Conservation (phyloP, 2,797 vertebrate species). For the Thripadectes ignobilis region DNA sequence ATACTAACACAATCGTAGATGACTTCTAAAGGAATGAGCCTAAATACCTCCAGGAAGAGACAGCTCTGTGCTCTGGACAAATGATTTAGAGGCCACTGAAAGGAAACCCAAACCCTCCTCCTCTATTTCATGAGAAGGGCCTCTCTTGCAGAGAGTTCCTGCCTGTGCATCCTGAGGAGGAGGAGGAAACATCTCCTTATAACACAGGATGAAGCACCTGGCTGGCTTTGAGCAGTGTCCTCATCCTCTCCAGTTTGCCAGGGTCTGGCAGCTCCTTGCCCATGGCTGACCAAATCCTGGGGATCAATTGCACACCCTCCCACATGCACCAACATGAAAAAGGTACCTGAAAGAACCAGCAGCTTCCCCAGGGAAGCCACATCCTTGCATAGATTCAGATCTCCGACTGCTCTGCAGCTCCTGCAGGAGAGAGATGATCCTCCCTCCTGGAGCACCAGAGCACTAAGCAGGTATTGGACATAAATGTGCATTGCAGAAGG, state of each 20-base stretch:
- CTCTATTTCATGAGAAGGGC: background rate
- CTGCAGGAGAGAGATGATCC: background rate
- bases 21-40: conserved; percentile 36
- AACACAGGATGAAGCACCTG: background rate
- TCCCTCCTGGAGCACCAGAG: background rate
- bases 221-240: background rate
- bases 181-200: background rate
- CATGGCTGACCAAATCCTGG: background rate
- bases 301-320: background rate
- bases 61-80: background rate
- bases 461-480: background rate
- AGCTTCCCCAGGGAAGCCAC: background rate
- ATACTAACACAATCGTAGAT: conserved; percentile 11
- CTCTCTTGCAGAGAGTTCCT: background rate
- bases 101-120: conserved; percentile 32
- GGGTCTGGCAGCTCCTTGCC: background rate
- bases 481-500: background rate
- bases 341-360: background rate
- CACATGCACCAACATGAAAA: background rate
- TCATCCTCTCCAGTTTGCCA: background rate
- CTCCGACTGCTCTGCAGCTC: background rate
- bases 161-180: background rate
- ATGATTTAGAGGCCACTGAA: conserved; percentile 43
- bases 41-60: conserved; percentile 18
- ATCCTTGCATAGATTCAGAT: background rate